These are phyloP conservation scores for Xylophagus ater DNA, from an alignment of 2,888 invertebrate genomes.

Conservation along the genomic window DNA sequence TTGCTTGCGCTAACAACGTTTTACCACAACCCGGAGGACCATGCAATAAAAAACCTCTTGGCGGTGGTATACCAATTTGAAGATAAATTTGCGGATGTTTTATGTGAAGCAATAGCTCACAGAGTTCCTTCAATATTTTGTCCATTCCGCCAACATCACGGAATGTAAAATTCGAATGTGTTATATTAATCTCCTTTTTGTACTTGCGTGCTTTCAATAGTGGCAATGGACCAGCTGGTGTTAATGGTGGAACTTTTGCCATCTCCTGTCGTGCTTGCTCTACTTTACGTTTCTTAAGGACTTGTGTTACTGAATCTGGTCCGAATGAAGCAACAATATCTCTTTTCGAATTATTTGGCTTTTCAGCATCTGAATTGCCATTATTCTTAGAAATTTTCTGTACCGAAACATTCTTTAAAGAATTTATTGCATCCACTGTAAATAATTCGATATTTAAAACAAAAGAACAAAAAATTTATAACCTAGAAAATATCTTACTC, in stretches of 20 bases:
- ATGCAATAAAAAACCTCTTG: conserved; percentile 82
- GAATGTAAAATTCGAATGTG: conserved; percentile 17
- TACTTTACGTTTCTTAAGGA: conserved; percentile 16
- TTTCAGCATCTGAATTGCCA: conserved; percentile 39
- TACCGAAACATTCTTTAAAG: conserved; percentile 29
- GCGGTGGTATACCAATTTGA: conserved; percentile 73
- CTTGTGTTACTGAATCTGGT: not conserved
- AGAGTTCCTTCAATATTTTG: conserved; percentile 56
- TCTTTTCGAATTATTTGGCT: conserved; percentile 29
- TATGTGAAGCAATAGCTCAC: conserved; percentile 70
- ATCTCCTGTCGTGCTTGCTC: conserved; percentile 14
- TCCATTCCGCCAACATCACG: conserved; percentile 71
- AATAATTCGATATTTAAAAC: too few relatives aligned
- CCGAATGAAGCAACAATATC: conserved; percentile 3
- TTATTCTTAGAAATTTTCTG: conserved; percentile 33
- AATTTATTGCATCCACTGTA: too few relatives aligned
- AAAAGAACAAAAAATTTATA: too few relatives aligned
- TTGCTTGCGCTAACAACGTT: conserved; percentile 67
- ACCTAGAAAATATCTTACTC: too few relatives aligned
- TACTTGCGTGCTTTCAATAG: conserved; percentile 6
- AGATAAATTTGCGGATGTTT: conserved; percentile 83
- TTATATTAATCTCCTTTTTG: conserved; percentile 11
- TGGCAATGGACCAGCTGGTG: not conserved
- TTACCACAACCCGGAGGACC: conserved; percentile 96
- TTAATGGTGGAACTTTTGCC: conserved; percentile 6